Base-by-base conservation (phyloP, 2,113 vertebrate genomes). In the Antennarius striatus region DNA sequence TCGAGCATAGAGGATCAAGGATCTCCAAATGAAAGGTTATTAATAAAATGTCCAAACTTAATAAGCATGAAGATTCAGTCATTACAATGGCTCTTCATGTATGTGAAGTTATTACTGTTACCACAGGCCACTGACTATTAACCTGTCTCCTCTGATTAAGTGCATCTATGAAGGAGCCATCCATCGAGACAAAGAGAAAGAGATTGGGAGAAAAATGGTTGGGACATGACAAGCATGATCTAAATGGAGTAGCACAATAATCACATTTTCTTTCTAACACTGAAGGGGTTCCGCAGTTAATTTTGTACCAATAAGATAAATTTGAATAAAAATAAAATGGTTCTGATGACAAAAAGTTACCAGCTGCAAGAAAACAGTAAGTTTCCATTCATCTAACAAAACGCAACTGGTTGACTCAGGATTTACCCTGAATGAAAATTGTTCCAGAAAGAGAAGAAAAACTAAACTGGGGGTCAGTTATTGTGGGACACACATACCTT, bases 101-200 rank as follows among this genome's bases (percentile, higher is more conserved):
- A 84, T 82, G 81, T 81, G 62, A 83, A 56, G 77, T 69, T 78
- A 83, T 89, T 86, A 88, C 11, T 17, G 61, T 75, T 60, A 71
- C 49, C 56, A 74, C 78, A 79, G 75, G 50, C 73, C 73, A 71
- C 39, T 71, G 75, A 75, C 77, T 68, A 79, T 83, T 77, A 86
- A 76, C 73, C 81, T 82, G 86, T 82, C 86, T 62, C 45, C 62
- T 76, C 49, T 86, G 76, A 86, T 89, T 84, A 82, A 77, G 62
- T 70, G 59, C 60, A 47, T 63, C 51, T 63, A 32, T 51, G 47
- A 61, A 43, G 54, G 52, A 63, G 16, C 36, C 22, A 39, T 63
- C 64, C 47, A 57, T 54, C 0, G 16, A 65, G 48, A 68, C 29
- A 47, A 61, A 22, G 55, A 69, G 48, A 36, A 66, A 64, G 42